Evolutionary conservation across 2,888 invertebrate species (phyloP), one percentile per base, ranked within the genome.

Genomic region (Caenorhabditis zanzibari): DNA sequence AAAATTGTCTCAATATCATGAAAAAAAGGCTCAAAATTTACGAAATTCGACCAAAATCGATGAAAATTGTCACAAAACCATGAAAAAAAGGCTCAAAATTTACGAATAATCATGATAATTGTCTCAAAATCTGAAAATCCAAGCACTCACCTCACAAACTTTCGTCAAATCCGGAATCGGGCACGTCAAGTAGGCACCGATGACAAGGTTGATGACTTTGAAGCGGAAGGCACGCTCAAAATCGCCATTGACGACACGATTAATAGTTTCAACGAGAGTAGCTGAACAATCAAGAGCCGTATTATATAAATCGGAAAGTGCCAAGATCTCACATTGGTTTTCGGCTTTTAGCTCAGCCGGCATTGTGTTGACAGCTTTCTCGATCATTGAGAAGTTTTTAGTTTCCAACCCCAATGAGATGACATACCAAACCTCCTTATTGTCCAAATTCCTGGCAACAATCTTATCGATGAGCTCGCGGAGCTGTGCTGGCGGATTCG

Each of bases 351-450:
- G 38, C 2, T 73, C 79, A 19, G n/a, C 54, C 16, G 82, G 73
- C 52, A 79, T 35, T 12, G 81, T 54, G 38, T 87, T 86, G 58
- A 99, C 97, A 1, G 98, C 95, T 84, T 95, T 94, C 92, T 97
- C 96, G 92, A 99, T 97, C 89, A 98, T 96, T 93, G 99, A 98
- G 96, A 99, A 97, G 74, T 99, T 95, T 61, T 97, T 95, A 0
- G 98, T 98, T 93, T 99, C 99, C 68, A 99, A 94, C 3, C 98
- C 97, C 90, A 99, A 94, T 1, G 99, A 99, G 54, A 99, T 94
- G 6, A 98, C 98, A 91, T 88, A 86, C 56, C 84, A 84, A 32
- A 64, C 58, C 61, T 84, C 84, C 1, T 24, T 16, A 49, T 81
- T 84, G 1, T 63, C 84, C 59, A 84, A 32, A 68, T 84, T 84